Evolutionary conservation across 2,888 invertebrate genomes (phyloP).

Genomic region (Ectropis crepuscularia): DNA sequence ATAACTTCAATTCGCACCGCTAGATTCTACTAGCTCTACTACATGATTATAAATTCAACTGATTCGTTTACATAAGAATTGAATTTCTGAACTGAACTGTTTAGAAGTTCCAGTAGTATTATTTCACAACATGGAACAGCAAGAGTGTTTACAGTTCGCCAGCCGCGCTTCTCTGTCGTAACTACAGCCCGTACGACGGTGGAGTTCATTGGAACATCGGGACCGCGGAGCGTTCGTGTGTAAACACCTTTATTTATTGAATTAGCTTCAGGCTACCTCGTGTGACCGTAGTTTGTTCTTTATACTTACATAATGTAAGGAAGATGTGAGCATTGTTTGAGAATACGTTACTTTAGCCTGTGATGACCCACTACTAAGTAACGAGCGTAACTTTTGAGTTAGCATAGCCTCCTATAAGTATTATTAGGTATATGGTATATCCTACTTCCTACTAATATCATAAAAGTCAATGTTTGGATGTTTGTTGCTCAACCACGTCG

Average conservation of each 20-base stretch:
- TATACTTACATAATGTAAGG: not conserved
- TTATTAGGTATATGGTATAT: too few species aligned
- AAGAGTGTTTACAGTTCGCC: slow-evolving; percentile 53
- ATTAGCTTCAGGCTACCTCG: slow-evolving; percentile 44
- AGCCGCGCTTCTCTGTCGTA: slow-evolving; percentile 38
- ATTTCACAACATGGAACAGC: slow-evolving; percentile 36
- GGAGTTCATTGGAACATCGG: slow-evolving; percentile 40
- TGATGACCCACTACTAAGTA: too few species aligned
- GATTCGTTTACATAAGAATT: not conserved
- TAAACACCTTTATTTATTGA: slow-evolving; percentile 54
- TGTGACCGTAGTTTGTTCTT: slow-evolving; percentile 11
- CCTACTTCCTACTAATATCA: too few species aligned
- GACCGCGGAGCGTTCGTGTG: slow-evolving; percentile 40
- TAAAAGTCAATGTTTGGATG: too few species aligned
- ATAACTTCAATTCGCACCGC: too few species aligned
- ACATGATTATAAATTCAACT: too few species aligned
- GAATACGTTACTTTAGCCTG: too few species aligned
- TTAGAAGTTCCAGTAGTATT: slow-evolving; percentile 5
- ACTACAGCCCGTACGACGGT: slow-evolving; percentile 39
- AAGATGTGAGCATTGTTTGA: too few species aligned
- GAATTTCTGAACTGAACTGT: not conserved
- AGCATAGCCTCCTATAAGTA: too few species aligned
- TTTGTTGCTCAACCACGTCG: too few species aligned
- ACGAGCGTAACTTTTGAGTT: too few species aligned
- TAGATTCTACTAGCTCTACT: too few species aligned